Base-by-base conservation (phyloP, 2,888 invertebrate genomes). In the Cacoxenus indagator region DNA sequence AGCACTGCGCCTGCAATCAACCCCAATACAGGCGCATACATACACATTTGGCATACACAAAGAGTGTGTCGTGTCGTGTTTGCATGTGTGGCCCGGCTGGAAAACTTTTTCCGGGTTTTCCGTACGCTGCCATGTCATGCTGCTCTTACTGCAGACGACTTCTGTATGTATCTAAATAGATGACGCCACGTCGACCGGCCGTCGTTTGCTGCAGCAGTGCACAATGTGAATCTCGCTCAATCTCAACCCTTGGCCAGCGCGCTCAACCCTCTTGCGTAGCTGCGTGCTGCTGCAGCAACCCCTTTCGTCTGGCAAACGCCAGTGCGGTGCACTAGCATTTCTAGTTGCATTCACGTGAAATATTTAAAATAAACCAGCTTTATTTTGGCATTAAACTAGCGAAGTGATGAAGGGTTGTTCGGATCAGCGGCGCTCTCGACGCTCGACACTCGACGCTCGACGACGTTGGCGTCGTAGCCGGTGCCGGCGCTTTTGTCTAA, bases 11-110 rank as follows among this genome's bases (percentile, higher is more conserved):
- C 24, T 43, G 61, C 43, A 43, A 45, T 22, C 43, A 45, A 62
- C 61, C 45, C 61, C 45, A 22, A 24, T 19, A 59, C 65, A 61
- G 48, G 1, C 43, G 59, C 22, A 67, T 59, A 62, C 54, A 64
- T n/a, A 61, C 69, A 74, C 72, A 76, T 26, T 24, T 2, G 24
- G 59, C 59, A 59, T 8, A 19, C 29, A n/a, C 9, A 19, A n/a
- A 6, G 31, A 31, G 22, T 22, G 54, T 22, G 24, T 8, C 24
- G 4, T 22, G 6, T 51, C 14, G 24, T 11, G 54, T 54, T n/a
- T 48, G 48, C 48, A 48, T 48, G 48, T 19, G 54, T 54, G n/a
- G n/a, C n/a, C 14, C n/a, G 26, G 22, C 14, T 24, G 61, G 45
- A 62, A 62, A 62, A 62, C 45, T 62, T 62, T 62, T 62, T 62